Base-by-base conservation (phyloP, 2,888 invertebrate species). In the Sclerodermus sp. region DNA sequence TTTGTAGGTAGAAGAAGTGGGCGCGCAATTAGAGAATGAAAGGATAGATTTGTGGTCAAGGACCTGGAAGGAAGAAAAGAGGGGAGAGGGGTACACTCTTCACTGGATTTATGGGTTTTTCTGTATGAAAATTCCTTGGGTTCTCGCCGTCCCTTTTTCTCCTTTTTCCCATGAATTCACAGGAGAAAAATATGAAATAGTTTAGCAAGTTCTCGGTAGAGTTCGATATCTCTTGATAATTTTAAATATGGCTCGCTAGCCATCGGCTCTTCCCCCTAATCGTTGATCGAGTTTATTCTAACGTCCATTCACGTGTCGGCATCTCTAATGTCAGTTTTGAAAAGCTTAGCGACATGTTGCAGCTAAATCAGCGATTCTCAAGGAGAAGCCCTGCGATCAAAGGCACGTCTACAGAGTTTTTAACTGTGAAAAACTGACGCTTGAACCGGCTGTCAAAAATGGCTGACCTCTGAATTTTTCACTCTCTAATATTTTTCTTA, bases 381-480 rank as follows among this genome's bases (percentile, higher is more conserved):
- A 16, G 2, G 2, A 34, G n/a, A 34, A 34, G 4, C n/a, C n/a
- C 5, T 44, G 41, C 37, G 32, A 53, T 23, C 23, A 2, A n/a
- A 12, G 9, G 18, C 10, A n/a, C n/a, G n/a, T n/a, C n/a, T n/a
- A n/a, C n/a, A n/a, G n/a, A n/a, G n/a, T n/a, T n/a, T n/a, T n/a
- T n/a, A n/a, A n/a, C 42, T 30, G 45, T 38, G 42, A 45, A 23
- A 45, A 45, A 45, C 46, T 51, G 45, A 57, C 37, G 50, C 34
- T 44, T 16, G 44, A 43, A 47, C 45, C 45, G 40, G 42, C 56
- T 45, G 58, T 53, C 49, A 59, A 60, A 60, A 62, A 64, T 57
- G 58, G 57, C 55, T 62, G 58, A 58, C 55, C 52, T 42, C 53
- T 60, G 54, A 64, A 58, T 50, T 54, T 53, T 49, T 49, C 15